phyloP scores from a whole-genome alignment of 2,113 vertebrate species.

The Heloderma charlesbogerti region DNA sequence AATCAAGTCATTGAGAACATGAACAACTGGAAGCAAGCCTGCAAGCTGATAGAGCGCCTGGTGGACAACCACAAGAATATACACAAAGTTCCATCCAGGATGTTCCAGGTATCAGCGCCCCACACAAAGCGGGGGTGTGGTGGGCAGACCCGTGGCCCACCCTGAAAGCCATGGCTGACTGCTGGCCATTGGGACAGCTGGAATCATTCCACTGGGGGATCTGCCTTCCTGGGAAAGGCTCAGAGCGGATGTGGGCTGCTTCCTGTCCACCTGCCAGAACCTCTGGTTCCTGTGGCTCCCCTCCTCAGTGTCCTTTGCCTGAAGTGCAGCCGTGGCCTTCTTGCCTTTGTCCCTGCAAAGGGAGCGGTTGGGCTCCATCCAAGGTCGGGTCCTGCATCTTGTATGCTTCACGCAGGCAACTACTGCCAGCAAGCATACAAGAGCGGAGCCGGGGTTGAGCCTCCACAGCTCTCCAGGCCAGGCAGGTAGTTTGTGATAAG shows the following conservation, averaged over 20 bases:
- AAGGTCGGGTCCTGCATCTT: too few relatives aligned
- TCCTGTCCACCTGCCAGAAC: not conserved
- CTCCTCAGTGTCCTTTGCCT: too few relatives aligned
- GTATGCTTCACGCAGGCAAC: not conserved
- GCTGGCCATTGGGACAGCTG: not conserved
- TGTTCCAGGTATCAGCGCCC: conserved; percentile 40
- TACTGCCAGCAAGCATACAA: too few relatives aligned
- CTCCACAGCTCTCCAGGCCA: too few relatives aligned
- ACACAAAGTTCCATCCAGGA: conserved; percentile 2
- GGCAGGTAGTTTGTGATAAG: too few relatives aligned
- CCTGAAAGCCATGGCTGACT: not conserved
- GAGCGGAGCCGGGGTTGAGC: too few relatives aligned
- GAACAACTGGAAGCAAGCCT: conserved; percentile 31
- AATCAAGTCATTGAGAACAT: conserved; percentile 42
- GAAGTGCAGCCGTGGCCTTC: not conserved
- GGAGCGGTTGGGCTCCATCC: too few relatives aligned
- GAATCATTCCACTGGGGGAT: too few relatives aligned
- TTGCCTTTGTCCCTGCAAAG: not conserved
- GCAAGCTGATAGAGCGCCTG: conserved; percentile 16
- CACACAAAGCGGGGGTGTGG: rapidly evolving
- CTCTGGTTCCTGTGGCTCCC: not conserved
- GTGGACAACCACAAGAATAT: conserved; percentile 35
- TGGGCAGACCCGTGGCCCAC: not conserved
- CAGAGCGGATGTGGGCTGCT: too few relatives aligned
- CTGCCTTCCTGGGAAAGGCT: too few relatives aligned